A percentile compares a stretch with the other conserved stretches of the same genome.
Evolutionary conservation across 2,888 invertebrate species (phyloP).

Genomic region (Conus canariensis): DNA sequence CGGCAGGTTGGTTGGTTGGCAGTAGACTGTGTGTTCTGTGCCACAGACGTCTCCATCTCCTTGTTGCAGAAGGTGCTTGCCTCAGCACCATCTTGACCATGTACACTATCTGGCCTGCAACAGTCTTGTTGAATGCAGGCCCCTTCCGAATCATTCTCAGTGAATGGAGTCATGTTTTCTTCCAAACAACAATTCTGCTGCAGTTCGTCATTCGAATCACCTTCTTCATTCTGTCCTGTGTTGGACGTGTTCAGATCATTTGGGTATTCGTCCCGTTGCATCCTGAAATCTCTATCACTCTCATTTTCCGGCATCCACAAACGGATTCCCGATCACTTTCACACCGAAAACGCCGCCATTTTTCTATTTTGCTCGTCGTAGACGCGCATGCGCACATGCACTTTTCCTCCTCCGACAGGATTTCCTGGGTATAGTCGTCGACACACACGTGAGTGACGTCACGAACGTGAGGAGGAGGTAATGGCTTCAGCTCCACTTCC

Average conservation of each 20-base stretch:
- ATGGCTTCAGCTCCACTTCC: constrained; percentile 8
- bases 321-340: background rate
- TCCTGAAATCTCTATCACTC: background rate
- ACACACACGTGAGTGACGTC: background rate
- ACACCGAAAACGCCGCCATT: background rate
- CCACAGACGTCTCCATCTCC: background rate
- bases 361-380: background rate
- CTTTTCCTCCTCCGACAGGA: background rate
- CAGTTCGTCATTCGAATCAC: background rate
- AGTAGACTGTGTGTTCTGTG: background rate
- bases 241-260: background rate
- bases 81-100: background rate
- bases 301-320: background rate
- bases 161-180: background rate
- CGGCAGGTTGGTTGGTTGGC: too few species aligned
- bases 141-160: background rate
- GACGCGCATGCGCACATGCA: background rate
- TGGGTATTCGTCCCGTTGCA: background rate
- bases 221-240: background rate
- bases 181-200: background rate
- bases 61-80: too few species aligned
- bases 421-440: constrained; percentile 30
- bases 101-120: background rate
- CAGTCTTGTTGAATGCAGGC: background rate
- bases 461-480: background rate